Evolutionary conservation across 2,113 vertebrate genomes (phyloP).

Genomic region (Delphinus delphis): DNA sequence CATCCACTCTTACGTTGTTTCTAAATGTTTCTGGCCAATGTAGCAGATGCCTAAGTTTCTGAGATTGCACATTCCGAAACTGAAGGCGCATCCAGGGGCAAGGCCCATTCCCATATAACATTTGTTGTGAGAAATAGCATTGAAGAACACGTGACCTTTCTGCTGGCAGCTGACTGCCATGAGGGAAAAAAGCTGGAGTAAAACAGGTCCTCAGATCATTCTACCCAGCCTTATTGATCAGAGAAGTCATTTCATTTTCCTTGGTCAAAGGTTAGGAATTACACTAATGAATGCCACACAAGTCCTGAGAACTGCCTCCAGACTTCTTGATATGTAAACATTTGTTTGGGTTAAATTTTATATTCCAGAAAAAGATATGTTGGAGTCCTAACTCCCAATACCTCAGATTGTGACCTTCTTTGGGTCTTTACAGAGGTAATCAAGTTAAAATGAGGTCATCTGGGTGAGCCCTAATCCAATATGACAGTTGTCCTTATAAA

Average conservation of each 20-base stretch:
- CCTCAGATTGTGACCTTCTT: background rate
- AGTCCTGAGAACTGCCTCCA: background rate
- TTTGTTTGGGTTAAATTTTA: background rate
- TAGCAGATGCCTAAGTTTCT: background rate
- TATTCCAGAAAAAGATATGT: background rate
- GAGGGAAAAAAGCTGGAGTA: background rate
- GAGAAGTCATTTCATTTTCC: background rate
- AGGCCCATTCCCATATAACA: background rate
- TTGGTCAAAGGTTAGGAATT: background rate
- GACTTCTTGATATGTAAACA: background rate
- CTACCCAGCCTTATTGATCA: background rate
- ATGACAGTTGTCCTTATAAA: background rate
- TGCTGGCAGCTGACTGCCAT: background rate
- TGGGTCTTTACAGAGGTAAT: background rate
- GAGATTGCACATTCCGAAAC: background rate
- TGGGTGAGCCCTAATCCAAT: background rate
- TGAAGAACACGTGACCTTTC: background rate
- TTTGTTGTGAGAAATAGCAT: background rate
- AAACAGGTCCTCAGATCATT: background rate
- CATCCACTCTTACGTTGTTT: background rate
- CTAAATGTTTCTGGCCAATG: background rate
- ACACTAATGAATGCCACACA: background rate
- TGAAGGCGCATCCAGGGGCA: background rate
- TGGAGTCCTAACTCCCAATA: background rate
- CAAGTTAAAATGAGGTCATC: background rate